Base-by-base conservation (phyloP, 2,888 invertebrate species). In the Lutraria lutraria region DNA sequence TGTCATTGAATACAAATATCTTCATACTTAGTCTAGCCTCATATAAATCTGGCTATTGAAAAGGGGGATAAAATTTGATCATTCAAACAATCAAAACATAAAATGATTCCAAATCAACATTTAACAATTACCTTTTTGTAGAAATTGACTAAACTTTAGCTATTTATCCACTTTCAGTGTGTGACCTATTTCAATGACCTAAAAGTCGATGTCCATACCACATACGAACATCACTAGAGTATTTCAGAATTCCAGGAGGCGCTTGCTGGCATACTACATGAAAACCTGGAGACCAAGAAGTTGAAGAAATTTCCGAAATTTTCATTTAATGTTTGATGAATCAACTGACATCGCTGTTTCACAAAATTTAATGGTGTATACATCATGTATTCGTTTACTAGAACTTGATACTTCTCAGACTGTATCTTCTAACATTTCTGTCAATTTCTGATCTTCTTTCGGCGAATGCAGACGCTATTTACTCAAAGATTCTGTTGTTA, bases 301-400 rank as follows among this genome's bases (percentile, higher is more conserved):
- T 8, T 43, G 43, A 8, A 2, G 4, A 43, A 8, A 43, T 43
- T 8, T 2, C 2, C 2, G 8, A 43, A 43, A 8, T 43, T 4
- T 43, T 43, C 43, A 43, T 21, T n/a, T 60, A 12, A 89, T 89
- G 89, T 87, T 89, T 25, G 89, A 89, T 52, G 83, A 88, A 43
- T 60, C 43, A 19, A 88, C 88, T 25, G 90, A 83, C 54, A 31
- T 81, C 53, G 80, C 83, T 84, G 86, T 90, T 31, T 76, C 81
- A 29, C 90, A 90, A 60, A 90, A 90, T 80, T n/a, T 88, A 25
- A 88, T 90, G 34, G 53, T 81, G 10, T 90, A 88, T 68, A n/a
- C n/a, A n/a, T n/a, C n/a, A n/a, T n/a, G n/a, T n/a, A 84, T 90
- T 56, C 56, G 83, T 25, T 60, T 72, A 2, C 76, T 90, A 4